Base-by-base conservation (phyloP, 2,797 vertebrate species). In the Tamandua tetradactyla region DNA sequence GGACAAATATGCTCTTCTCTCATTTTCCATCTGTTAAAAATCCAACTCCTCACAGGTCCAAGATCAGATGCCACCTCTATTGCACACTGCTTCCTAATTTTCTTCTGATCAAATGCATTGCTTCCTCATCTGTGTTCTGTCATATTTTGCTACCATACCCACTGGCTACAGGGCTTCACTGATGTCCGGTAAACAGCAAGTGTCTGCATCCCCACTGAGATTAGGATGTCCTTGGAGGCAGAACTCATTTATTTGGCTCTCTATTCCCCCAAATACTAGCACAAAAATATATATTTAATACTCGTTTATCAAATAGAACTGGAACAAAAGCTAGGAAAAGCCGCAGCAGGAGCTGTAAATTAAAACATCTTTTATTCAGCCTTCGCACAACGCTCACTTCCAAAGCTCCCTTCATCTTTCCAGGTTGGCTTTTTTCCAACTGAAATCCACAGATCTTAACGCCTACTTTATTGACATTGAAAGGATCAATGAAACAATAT, bases 401-500 rank as follows among this genome's bases (percentile, higher is more conserved):
- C 88, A 71, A 78, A 89, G 5, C 7, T 80, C 32, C 37, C 35
- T 76, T 81, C 91, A 42, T 42, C 37, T 86, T 83, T 79, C 69
- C 87, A 22, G 1, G 4, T 74, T 78, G 42, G 1, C n/a, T 69
- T 75, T 72, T 55, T 78, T 42, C 20, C 52, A 87, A 62, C 13
- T n/a, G 30, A 42, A 89, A 25, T 10, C 78, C 49, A 87, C 47
- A 92, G 32, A 49, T 78, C 27, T 72, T 93, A 88, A 64, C 49
- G 88, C 4, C 52, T 69, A 35, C 37, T 81, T 93, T 81, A 95
- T n/a, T 59, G 27, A 83, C n/a, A 62, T 42, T 84, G 68, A 10
- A 90, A 92, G 32, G 32, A 95, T 85, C 79, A 85, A 61, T 83
- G 89, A 87, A 80, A n/a, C 68, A 88, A 69, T 68, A 62, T n/a